phyloP scores from a whole-genome alignment of 2,797 vertebrate species.

The Rhinichthys osculus region DNA sequence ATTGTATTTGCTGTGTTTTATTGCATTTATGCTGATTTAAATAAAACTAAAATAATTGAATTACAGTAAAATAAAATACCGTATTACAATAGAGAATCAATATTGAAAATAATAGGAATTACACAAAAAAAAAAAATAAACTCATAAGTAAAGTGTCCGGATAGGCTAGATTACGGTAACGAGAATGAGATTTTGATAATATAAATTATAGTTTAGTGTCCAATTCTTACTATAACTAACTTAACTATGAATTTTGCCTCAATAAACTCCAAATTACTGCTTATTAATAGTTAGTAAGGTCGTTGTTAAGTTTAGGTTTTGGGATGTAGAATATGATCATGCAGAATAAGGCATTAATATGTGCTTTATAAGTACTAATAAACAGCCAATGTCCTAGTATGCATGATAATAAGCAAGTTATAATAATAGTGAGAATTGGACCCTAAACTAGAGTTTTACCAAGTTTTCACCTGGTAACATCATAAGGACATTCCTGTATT shows the following conservation, averaged over 20 bases:
- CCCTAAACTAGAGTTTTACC: not conserved
- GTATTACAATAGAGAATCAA: not conserved
- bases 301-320: not conserved
- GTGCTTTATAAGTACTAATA: not conserved
- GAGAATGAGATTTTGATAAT: not conserved
- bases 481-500: no score
- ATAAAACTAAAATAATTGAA: not conserved
- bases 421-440: not conserved
- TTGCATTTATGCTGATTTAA: not conserved
- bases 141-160: not conserved
- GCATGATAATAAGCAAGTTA: not conserved
- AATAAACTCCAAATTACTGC: not conserved
- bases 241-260: not conserved
- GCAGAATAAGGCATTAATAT: not conserved
- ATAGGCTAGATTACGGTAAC: no score
- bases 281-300: not conserved
- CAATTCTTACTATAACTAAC: no score
- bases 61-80: not conserved
- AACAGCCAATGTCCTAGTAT: not conserved
- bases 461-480: no score
- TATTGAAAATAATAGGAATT: not conserved
- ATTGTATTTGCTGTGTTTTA: not conserved
- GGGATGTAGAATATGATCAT: not conserved
- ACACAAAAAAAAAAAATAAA: not conserved
- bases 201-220: not conserved